Percentiles rank a stretch among this genome's conserved stretches.
Evolutionary conservation across 1,140 invertebrate species (phyloP).

Genomic region (Drosophila ambigua): DNA sequence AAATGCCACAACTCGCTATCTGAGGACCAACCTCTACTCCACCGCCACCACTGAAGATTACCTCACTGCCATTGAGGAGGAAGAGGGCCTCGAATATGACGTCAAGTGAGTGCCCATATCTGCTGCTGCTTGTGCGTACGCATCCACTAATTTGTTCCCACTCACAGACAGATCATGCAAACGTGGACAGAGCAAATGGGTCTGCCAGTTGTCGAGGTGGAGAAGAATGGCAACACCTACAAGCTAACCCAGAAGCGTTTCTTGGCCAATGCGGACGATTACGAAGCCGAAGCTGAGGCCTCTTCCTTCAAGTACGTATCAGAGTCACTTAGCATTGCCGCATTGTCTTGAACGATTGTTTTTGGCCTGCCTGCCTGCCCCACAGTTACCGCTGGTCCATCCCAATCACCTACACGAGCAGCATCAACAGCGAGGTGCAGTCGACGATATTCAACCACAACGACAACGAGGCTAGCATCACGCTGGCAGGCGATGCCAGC

Average conservation of each 20-base stretch:
- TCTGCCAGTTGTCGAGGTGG: constrained; percentile 91
- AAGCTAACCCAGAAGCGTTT: constrained; percentile 90
- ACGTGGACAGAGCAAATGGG: constrained; percentile 98
- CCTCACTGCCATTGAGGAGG: constrained; percentile 87
- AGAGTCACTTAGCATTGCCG: fast-evolving
- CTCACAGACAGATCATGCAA: constrained; percentile 90
- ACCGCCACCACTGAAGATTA: constrained; percentile 93
- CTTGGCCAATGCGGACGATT: constrained; percentile 87
- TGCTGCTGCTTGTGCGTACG: background rate
- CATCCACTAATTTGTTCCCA: background rate
- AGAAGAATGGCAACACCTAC: constrained; percentile 84
- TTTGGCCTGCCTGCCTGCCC: background rate
- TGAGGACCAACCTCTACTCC: constrained; percentile 88
- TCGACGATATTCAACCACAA: constrained; percentile 81
- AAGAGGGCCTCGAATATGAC: constrained; percentile 83
- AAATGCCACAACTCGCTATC: constrained; percentile 89
- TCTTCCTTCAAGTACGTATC: constrained; percentile 86
- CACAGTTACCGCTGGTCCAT: constrained; percentile 92
- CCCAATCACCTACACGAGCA: constrained; percentile 91
- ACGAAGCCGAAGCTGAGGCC: constrained; percentile 84
- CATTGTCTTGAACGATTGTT: background rate
- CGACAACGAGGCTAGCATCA: constrained; percentile 68
- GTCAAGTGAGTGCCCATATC: constrained; percentile 78
- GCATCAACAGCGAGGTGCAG: constrained; percentile 65
- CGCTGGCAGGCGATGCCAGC: constrained; percentile 68